phyloP scores from a whole-genome alignment of 2,888 invertebrate species.

The Zhuqinia jingwanae region DNA sequence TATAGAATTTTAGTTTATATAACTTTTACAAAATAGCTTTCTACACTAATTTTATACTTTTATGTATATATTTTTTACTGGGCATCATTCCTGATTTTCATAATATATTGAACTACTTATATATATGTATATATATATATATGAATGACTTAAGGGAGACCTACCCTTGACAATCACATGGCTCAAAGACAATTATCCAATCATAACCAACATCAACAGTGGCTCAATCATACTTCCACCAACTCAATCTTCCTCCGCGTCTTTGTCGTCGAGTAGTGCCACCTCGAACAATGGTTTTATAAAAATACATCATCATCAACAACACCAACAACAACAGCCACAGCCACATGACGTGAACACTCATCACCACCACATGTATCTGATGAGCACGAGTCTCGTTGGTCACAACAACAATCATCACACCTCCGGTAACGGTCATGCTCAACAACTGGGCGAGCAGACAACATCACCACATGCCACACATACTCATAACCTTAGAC shows the following conservation, averaged over 20 bases:
- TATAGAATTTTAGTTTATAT: too few relatives aligned
- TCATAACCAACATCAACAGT: constrained; percentile 71
- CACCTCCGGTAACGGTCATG: constrained; percentile 56
- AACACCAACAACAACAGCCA: constrained; percentile 65
- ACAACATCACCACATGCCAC: constrained; percentile 64
- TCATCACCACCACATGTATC: constrained; percentile 68
- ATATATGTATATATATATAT: too few relatives aligned
- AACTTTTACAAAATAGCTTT: too few relatives aligned
- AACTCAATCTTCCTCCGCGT: constrained; percentile 66
- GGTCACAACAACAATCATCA: constrained; percentile 68
- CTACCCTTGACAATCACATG: constrained; percentile 80
- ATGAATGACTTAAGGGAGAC: constrained; percentile 79
- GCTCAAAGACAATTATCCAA: constrained; percentile 80
- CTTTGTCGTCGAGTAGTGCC: constrained; percentile 73
- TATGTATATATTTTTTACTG: too few relatives aligned
- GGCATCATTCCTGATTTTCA: too few relatives aligned
- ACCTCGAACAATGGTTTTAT: constrained; percentile 50
- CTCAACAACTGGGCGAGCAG: constrained; percentile 63
- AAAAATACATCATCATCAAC: constrained; percentile 66
- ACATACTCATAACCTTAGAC: constrained; percentile 80
- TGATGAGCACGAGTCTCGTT: constrained; percentile 68
- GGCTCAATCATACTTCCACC: constrained; percentile 70
- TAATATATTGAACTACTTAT: constrained; percentile 10
- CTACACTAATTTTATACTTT: constrained; percentile 2
- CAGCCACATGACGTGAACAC: constrained; percentile 70